These are phyloP conservation scores for Cepaea hortensis DNA, from an alignment of 2,888 invertebrate species.

Conservation along the genomic window DNA sequence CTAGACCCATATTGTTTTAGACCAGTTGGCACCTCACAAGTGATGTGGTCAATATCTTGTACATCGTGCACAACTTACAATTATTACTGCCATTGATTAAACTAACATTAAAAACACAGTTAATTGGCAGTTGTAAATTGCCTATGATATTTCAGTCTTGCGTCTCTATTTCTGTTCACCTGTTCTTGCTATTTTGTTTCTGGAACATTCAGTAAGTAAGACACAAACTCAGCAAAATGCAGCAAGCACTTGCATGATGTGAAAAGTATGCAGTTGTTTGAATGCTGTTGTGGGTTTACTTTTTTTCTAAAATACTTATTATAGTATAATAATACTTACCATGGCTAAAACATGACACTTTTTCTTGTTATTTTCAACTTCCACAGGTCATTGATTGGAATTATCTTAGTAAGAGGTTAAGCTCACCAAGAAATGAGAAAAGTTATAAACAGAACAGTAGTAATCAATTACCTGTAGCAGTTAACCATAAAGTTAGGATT, in stretches of 20 bases:
- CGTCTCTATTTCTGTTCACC: too few relatives aligned
- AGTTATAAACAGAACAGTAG: not conserved
- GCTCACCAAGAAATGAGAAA: not conserved
- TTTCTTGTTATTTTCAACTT: not conserved
- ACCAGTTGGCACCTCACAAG: too few relatives aligned
- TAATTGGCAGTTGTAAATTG: too few relatives aligned
- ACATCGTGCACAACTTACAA: too few relatives aligned
- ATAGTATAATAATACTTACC: not conserved
- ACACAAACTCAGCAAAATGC: too few relatives aligned
- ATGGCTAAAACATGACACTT: not conserved
- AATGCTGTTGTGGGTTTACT: not conserved
- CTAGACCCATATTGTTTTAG: too few relatives aligned
- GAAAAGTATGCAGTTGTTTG: not conserved
- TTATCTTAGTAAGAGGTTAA: not conserved
- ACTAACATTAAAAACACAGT: too few relatives aligned
- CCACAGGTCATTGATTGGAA: constrained; percentile 15
- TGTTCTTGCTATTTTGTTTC: too few relatives aligned
- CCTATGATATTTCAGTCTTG: too few relatives aligned
- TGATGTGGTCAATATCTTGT: too few relatives aligned
- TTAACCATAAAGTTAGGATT: not conserved
- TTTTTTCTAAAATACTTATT: not conserved
- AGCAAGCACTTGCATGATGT: not conserved
- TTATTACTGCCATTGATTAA: too few relatives aligned
- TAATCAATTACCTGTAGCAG: not conserved
- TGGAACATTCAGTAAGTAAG: too few relatives aligned